Conservation (phyloP, 2,888 invertebrate genomes). For the Chrysolina oricalcia region DNA sequence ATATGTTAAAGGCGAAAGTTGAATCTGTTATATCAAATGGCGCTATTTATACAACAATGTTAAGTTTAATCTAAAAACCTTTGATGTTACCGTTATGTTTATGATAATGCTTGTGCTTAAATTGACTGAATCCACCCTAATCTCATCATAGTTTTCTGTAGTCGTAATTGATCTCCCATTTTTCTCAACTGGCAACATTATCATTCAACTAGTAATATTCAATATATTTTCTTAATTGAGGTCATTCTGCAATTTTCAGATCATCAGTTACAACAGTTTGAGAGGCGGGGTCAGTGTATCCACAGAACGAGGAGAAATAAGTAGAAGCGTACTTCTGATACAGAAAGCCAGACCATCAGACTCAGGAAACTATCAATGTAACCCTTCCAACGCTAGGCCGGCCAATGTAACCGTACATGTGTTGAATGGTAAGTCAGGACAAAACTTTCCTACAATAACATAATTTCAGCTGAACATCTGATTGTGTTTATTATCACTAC, state of each 20-base stretch:
- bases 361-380: conserved; percentile 93
- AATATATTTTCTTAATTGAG: neutral
- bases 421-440: conserved; percentile 85
- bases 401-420: conserved; percentile 95
- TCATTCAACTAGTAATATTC: neutral
- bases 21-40: too few relatives aligned
- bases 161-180: too few relatives aligned
- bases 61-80: too few relatives aligned
- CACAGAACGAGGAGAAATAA: conserved; percentile 92
- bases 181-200: too few relatives aligned
- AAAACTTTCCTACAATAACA: neutral
- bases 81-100: too few relatives aligned
- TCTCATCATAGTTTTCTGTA: too few relatives aligned
- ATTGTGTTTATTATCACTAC: too few relatives aligned
- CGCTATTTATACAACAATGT: too few relatives aligned
- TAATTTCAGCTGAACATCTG: too few relatives aligned
- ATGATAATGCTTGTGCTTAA: too few relatives aligned
- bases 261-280: conserved; percentile 94
- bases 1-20: too few relatives aligned
- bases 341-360: conserved; percentile 90
- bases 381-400: conserved; percentile 93
- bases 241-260: conserved; percentile 75
- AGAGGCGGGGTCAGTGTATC: conserved; percentile 93
- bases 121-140: too few relatives aligned
- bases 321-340: conserved; percentile 91